Base-by-base conservation (phyloP, 64 coral and sea anemone genomes). In the Anthopleura sola region DNA sequence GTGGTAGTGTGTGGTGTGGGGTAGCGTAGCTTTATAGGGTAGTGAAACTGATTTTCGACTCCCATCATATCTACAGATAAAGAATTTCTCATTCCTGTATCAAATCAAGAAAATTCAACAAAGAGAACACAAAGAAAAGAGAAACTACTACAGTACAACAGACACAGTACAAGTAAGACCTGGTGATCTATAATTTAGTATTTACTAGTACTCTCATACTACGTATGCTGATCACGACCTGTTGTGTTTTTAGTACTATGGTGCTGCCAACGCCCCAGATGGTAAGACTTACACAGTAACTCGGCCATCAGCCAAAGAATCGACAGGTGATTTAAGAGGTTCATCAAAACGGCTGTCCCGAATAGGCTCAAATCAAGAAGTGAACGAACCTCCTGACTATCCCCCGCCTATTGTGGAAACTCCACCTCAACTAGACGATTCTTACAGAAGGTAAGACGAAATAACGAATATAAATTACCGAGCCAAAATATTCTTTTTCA, bases 131-230 rank as follows among this genome's bases (percentile, higher is more conserved):
- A 96, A 92, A 47, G 90, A 96, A 46, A 96, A 96, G 60, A 64
- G 94, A 26, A 96, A 96, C 28, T 96, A 92, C 60, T 96, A 96
- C 57, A 96, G 94, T 54, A 96, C 94, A 26, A 96, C 94, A 17
- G 94, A 96, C 58, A 96, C 94, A 13, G 90, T 96, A 37, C 94
- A 96, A 87, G 94, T 96, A 31, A 78, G 84, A 62, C 36, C 0
- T n/a, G 66, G 13, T 32, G 28, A 62, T 62, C 24, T n/a, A n/a
- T 62, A 15, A 5, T 10, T n/a, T n/a, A n/a, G n/a, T n/a, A 62
- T 53, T 53, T 53, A 17, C 40, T 44, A 44, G n/a, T n/a, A n/a
- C n/a, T n/a, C 40, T 8, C 40, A 6, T 44, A 44, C 4, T 44
- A 44, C 9, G 40, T 44, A 8, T 44, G 40, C 40, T 44, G 9